Evolutionary conservation across 2,113 vertebrate species (phyloP).

Genomic region (Apodemus speciosus): DNA sequence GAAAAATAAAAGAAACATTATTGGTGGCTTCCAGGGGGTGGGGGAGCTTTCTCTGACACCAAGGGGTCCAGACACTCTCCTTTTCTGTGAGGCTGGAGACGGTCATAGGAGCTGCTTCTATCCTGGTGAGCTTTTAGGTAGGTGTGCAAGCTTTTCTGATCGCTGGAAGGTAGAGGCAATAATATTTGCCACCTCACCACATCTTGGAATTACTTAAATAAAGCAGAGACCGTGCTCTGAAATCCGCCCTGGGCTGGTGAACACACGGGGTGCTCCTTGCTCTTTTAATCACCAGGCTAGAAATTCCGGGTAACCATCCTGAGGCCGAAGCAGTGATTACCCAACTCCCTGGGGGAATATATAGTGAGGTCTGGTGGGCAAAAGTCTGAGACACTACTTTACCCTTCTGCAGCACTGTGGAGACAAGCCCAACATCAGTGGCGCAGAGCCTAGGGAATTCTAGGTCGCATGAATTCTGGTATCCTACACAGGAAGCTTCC

Average conservation of each 20-base stretch:
- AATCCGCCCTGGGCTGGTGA: not conserved
- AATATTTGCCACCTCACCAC: not conserved
- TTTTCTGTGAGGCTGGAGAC: not conserved
- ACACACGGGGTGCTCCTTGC: accelerated
- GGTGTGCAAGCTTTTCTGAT: too few species aligned
- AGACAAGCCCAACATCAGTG: not conserved
- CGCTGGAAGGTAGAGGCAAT: not conserved
- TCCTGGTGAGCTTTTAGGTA: not conserved
- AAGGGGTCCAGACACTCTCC: not conserved
- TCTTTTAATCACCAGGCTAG: not conserved
- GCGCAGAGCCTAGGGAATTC: not conserved
- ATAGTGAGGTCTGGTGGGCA: too few species aligned
- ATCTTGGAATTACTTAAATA: not conserved
- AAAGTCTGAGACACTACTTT: not conserved
- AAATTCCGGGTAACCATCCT: not conserved
- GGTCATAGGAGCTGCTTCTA: not conserved
- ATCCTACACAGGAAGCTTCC: not conserved
- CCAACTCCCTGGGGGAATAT: not conserved
- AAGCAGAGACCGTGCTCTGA: not conserved
- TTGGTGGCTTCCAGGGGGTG: conserved; percentile 67
- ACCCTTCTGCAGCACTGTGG: not conserved
- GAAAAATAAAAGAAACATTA: conserved; percentile 81
- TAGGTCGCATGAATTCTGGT: too few species aligned
- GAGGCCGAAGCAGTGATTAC: not conserved
- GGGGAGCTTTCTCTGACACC: conserved; percentile 10